phyloP scores from a whole-genome alignment of 2,113 vertebrate genomes.

The Takifugu bimaculatus region DNA sequence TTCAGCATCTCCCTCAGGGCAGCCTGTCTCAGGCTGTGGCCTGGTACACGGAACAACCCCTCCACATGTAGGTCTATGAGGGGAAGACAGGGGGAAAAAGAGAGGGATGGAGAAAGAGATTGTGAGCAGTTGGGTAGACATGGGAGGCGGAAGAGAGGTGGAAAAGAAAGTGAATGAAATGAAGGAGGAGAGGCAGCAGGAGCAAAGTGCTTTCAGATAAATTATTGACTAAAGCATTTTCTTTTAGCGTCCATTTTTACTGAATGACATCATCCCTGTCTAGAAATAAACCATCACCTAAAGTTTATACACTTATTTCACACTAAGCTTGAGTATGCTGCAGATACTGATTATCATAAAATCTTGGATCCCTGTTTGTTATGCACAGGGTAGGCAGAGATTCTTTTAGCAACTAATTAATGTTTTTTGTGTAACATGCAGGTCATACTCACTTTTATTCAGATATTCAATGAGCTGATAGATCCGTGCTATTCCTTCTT shows the following conservation, averaged over 20 bases:
- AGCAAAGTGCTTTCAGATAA: slow-evolving; percentile 70
- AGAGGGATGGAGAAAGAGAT: not conserved
- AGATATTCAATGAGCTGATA: slow-evolving; percentile 94
- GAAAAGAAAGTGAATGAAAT: slow-evolving; percentile 30
- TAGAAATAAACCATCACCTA: slow-evolving; percentile 63
- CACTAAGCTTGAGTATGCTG: slow-evolving; percentile 3
- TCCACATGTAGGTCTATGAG: slow-evolving; percentile 87
- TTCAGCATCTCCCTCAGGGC: slow-evolving; percentile 90
- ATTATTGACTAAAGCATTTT: slow-evolving; percentile 64
- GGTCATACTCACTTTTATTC: slow-evolving; percentile 84
- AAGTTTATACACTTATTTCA: slow-evolving; percentile 35
- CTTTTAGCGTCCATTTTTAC: slow-evolving; percentile 55
- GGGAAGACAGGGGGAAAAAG: slow-evolving; percentile 6
- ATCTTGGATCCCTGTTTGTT: no score
- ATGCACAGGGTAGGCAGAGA: no score
- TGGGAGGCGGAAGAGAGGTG: slow-evolving; percentile 26
- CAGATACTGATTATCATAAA: not conserved
- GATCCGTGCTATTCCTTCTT: slow-evolving; percentile 96
- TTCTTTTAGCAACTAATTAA: no score
- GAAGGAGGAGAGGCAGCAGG: slow-evolving; percentile 29
- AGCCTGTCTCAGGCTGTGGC: slow-evolving; percentile 92
- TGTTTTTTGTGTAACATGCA: not conserved
- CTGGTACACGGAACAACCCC: slow-evolving; percentile 95
- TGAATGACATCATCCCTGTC: slow-evolving; percentile 58
- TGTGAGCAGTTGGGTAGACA: slow-evolving; percentile 16